Evolutionary conservation across 1,140 invertebrate species (phyloP).

Genomic region (Subanguina moxae): DNA sequence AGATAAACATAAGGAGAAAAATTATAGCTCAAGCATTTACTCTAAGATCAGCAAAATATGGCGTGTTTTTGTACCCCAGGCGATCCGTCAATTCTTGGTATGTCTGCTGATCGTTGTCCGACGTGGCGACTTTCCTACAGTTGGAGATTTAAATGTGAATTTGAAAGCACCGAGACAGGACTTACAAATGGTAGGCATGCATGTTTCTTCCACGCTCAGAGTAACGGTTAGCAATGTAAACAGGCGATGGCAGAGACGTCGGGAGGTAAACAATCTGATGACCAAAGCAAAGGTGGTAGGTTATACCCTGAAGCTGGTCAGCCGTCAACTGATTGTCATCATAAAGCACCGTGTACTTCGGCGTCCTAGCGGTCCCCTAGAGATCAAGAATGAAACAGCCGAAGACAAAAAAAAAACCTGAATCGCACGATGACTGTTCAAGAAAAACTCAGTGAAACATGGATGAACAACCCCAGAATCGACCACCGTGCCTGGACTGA

Average conservation of each 20-base stretch:
- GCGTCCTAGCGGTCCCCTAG: constrained; percentile 39
- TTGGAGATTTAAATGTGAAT: no score
- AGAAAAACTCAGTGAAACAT: constrained; percentile 32
- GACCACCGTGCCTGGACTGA: constrained; percentile 34
- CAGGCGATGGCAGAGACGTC: constrained; percentile 23
- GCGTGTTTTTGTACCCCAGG: no score
- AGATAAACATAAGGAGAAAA: no score
- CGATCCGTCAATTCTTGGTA: no score
- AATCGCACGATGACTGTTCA: constrained; percentile 36
- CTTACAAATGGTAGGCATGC: constrained; percentile 4
- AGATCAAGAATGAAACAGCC: constrained; percentile 17
- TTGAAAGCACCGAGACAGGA: no score
- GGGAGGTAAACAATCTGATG: constrained; percentile 38
- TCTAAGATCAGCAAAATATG: no score
- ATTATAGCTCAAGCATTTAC: no score
- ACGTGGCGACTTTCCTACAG: no score
- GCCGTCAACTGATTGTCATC: constrained; percentile 27
- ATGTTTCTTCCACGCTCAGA: constrained; percentile 31
- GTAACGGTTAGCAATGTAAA: constrained; percentile 37
- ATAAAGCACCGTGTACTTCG: constrained; percentile 37
- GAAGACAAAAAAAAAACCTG: constrained; percentile 30
- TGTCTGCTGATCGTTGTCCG: no score
- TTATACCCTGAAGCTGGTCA: constrained; percentile 24
- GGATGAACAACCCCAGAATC: constrained; percentile 40
- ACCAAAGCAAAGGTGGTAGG: constrained; percentile 42